These are phyloP conservation scores for Ailuropoda melanoleuca DNA, from an alignment of 2,113 vertebrate species.

Conservation along the genomic window DNA sequence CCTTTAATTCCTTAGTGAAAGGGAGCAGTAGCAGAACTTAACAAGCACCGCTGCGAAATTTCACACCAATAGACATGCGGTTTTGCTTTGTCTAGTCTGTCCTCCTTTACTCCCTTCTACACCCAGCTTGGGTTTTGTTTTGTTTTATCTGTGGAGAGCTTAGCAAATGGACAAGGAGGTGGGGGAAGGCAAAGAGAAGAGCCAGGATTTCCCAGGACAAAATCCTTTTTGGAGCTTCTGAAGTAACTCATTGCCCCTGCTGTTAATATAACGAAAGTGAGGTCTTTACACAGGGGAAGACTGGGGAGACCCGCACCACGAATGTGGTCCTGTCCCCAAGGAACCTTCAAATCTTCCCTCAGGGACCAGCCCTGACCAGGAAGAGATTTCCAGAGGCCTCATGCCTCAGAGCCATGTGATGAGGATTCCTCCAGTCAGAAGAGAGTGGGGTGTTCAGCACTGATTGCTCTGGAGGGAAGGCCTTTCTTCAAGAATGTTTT, in stretches of 20 bases:
- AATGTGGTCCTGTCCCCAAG: neutral
- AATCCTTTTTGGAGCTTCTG: neutral
- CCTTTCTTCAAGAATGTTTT: neutral
- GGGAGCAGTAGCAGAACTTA: neutral
- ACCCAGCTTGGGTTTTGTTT: neutral
- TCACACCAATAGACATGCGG: neutral
- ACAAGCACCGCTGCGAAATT: neutral
- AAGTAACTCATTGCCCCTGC: neutral
- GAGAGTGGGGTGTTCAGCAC: neutral
- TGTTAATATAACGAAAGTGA: neutral
- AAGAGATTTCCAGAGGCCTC: neutral
- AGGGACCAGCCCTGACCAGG: neutral
- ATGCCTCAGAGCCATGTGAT: neutral
- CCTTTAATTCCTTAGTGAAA: constrained; percentile 52
- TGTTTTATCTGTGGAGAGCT: neutral
- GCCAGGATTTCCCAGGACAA: neutral
- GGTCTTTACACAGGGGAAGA: neutral
- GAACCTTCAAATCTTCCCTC: neutral
- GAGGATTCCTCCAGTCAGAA: neutral
- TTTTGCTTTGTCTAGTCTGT: neutral
- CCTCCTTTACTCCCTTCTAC: neutral
- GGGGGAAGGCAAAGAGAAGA: neutral
- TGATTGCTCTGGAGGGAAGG: neutral
- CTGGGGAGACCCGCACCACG: neutral
- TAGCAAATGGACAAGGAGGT: neutral